Evolutionary conservation across 1,140 invertebrate genomes (phyloP).

Genomic region (Carposina sasakii): DNA sequence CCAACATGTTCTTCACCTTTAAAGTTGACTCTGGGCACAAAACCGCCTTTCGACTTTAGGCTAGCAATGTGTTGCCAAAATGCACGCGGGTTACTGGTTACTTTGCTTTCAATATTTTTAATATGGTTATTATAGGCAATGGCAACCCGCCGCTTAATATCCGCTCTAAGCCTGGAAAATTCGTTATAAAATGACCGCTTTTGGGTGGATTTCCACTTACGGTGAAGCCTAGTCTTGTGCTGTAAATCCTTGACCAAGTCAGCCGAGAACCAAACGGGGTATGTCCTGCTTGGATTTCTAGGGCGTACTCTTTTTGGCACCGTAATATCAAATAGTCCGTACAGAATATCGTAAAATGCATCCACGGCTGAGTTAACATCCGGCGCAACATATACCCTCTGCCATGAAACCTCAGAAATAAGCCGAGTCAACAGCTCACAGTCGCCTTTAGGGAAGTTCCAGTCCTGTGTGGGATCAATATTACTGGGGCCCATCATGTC

Average conservation of each 20-base stretch:
- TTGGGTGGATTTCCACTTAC: neutral
- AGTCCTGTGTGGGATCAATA: neutral
- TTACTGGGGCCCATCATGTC: neutral
- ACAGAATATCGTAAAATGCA: neutral
- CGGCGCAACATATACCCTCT: neutral
- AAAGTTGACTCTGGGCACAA: neutral
- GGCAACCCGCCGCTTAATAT: neutral
- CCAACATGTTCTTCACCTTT: neutral
- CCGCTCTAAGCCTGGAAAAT: neutral
- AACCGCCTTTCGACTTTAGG: neutral
- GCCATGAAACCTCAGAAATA: neutral
- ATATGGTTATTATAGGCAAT: neutral
- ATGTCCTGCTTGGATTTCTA: neutral
- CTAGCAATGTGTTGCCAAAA: neutral
- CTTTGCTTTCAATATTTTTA: neutral
- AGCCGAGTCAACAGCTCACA: neutral
- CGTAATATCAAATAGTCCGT: neutral
- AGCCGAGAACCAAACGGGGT: slow-evolving; percentile 1
- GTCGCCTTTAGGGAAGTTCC: slow-evolving; percentile 2
- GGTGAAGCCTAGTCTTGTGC: neutral
- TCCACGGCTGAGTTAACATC: slow-evolving; percentile 2
- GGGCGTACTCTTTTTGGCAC: neutral
- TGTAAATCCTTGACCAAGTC: neutral
- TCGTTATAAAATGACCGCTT: neutral
- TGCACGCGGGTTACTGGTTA: neutral